These are phyloP conservation scores for Hyaena hyaena DNA, from an alignment of 2,113 vertebrate species.

Conservation along the genomic window DNA sequence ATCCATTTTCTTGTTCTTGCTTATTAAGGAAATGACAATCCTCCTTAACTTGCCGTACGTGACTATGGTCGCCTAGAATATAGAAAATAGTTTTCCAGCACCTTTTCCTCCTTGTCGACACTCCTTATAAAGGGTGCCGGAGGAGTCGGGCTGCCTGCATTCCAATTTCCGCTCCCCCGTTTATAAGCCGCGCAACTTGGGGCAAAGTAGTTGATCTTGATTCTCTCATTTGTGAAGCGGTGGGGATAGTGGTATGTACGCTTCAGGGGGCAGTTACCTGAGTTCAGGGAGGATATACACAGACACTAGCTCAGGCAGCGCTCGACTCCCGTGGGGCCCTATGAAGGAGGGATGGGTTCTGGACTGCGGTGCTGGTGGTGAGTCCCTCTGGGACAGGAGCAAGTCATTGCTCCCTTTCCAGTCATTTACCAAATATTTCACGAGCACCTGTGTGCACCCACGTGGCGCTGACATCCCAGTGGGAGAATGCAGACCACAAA, in stretches of 20 bases:
- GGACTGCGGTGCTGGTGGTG: neutral
- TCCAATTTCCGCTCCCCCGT: neutral
- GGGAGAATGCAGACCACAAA: neutral
- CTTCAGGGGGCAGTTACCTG: neutral
- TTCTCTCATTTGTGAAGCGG: neutral
- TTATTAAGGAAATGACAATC: conserved; percentile 45
- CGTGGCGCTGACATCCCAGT: rapidly evolving
- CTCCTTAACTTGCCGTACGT: neutral
- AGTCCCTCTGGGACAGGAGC: neutral
- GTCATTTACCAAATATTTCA: neutral
- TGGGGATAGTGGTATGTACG: rapidly evolving
- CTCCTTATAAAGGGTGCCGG: neutral
- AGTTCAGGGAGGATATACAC: neutral
- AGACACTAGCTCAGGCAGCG: rapidly evolving
- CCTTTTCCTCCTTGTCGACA: neutral
- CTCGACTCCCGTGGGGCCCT: rapidly evolving
- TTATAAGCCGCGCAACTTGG: neutral
- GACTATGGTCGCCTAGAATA: neutral
- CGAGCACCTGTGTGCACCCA: rapidly evolving
- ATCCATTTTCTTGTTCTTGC: conserved; percentile 48
- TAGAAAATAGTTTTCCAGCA: neutral
- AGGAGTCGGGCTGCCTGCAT: neutral
- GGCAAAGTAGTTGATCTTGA: neutral
- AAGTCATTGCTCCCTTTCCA: neutral
- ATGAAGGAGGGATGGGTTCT: neutral